Base-by-base conservation (phyloP, 2,797 vertebrate species). In the Falco berigora region DNA sequence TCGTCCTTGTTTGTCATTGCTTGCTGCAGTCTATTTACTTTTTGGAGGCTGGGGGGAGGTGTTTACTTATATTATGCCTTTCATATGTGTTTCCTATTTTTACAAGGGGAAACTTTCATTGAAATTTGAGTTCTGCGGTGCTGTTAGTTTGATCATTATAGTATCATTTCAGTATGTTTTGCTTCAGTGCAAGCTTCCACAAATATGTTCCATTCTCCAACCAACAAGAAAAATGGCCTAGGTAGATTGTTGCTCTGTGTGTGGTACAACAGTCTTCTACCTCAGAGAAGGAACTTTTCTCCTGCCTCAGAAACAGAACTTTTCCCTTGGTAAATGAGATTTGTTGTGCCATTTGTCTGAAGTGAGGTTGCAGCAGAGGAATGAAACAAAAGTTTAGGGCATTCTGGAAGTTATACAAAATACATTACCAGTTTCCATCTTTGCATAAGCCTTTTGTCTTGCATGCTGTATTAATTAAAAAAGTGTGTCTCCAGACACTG, bases 141-240 rank as follows among this genome's bases (percentile, higher is more conserved):
- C 38, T 0, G 0, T 81, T 96, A 88, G 28, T 47, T 88, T 94
- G 69, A 79, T 88, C 59, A 73, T 62, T 86, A 38, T 47, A 56
- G 19, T 66, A 85, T 42, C 32, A 72, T 84, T 96, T 92, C 88
- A 95, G 28, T 72, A 84, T 63, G 71, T 49, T 94, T 88, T 86
- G 8, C 38, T 90, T 94, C 56, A 67, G 47, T 50, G 44, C 44
- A 79, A 93, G 61, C 13, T 92, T 90, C 84, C 59, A 78, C n/a
- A 92, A 90, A 81, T 46, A 56, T 13, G 4, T 56, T 93, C 61
- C 47, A 21, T 86, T 92, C 59, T 85, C 42, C 58, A 18, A 84
- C 10, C n/a, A 73, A 50, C 8, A 56, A 88, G 49, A 86, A 71
- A 88, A 88, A 49, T 18, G 15, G 6, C 21, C 38, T 85, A 74